Conservation (phyloP, 2,888 invertebrate species). For the Xylota segnis region DNA sequence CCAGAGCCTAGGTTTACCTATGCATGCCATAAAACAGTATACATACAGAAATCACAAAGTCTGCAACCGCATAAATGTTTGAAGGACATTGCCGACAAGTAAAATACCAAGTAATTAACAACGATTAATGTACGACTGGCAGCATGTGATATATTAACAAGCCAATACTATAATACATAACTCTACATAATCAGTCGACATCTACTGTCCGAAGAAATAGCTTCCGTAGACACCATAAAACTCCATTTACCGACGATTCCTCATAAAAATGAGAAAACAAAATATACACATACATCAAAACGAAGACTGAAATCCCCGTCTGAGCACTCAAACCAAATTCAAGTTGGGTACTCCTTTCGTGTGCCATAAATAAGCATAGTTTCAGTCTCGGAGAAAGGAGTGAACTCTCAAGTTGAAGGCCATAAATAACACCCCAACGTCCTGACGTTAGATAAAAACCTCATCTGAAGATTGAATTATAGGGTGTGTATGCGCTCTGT, state of each 20-base stretch:
- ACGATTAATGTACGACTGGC: too few species aligned
- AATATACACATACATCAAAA: conserved; percentile 14
- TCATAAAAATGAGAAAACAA: conserved; percentile 38
- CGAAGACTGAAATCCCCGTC: conserved; percentile 33
- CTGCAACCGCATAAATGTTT: too few species aligned
- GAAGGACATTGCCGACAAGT: too few species aligned
- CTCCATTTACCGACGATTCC: conserved; percentile 44
- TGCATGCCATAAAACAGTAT: too few species aligned
- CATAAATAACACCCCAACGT: conserved; percentile 66
- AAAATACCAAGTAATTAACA: too few species aligned
- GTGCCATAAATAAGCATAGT: conserved; percentile 62
- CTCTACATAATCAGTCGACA: not conserved
- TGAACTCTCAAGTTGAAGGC: conserved; percentile 65
- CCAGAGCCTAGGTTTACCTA: too few species aligned
- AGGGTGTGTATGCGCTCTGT: conserved; percentile 61
- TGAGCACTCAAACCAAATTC: conserved; percentile 26
- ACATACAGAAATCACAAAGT: too few species aligned
- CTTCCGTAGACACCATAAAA: conserved; percentile 18
- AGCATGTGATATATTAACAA: too few species aligned
- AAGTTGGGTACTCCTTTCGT: conserved; percentile 43
- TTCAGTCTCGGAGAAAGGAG: conserved; percentile 51
- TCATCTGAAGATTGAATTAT: conserved; percentile 72
- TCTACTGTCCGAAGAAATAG: not conserved
- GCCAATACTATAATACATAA: not conserved
- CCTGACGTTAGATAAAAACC: conserved; percentile 71